Evolutionary conservation across 2,888 invertebrate species (phyloP), one percentile per base, ranked within the genome.

Genomic region (Cantharis flavilabris): DNA sequence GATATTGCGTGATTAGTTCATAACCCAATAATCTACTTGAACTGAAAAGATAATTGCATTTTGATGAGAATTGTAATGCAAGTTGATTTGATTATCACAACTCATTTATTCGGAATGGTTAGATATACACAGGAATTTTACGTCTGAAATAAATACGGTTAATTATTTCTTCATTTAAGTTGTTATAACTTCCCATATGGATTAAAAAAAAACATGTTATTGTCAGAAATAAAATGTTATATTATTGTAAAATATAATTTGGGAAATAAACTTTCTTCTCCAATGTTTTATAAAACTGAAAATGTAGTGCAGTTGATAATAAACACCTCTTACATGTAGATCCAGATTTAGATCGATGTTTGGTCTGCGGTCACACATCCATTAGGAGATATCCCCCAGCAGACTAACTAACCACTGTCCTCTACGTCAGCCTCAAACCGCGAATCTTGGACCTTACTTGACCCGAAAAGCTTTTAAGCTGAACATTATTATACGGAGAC

Each of bases 351-450:
- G 82, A 84, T 84, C 84, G 84, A 84, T 84, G 81, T 69, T 71
- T 77, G 74, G 80, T 81, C 78, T 84, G 85, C 83, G 85, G 84
- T 84, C 81, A 79, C 80, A 83, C 82, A 82, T 84, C 84, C 84
- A 85, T 85, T 85, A 85, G 74, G 74, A 83, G 76, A 83, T 84
- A 84, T 83, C 84, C 81, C 78, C 77, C 79, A 69, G 71, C 73
- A 78, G 74, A 79, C 78, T 67, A 73, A 72, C 71, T 67, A 71
- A 71, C 71, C 72, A 69, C 62, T 70, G 62, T 70, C 76, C 73
- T 64, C 62, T 63, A 33, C 23, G 62, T 65, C 74, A 69, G 79
- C 75, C 72, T 72, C 79, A 81, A 79, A 82, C 75, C 77, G 69
- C 77, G 75, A 77, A 71, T 72, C 77, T 75, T 77, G 77, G 74